Percentiles rank a stretch among this genome's conserved stretches.
Conservation (phyloP, 2,888 invertebrate species). For the Tridacna crocea region DNA sequence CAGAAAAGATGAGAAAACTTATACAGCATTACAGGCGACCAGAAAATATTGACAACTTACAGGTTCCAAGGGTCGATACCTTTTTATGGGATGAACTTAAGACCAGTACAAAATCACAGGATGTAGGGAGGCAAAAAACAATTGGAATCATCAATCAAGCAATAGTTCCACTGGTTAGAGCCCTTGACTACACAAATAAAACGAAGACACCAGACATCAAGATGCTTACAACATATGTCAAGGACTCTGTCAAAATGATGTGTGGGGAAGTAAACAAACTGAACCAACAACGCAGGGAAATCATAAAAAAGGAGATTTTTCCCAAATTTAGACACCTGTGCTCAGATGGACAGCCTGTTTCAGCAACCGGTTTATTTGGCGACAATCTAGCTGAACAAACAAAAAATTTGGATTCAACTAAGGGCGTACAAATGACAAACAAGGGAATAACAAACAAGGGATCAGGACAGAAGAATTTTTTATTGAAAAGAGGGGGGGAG, state of each 20-base stretch:
- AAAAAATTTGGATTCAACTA: neutral
- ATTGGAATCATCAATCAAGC: neutral
- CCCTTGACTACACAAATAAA: neutral
- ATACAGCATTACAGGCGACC: neutral
- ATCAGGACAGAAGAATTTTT: neutral
- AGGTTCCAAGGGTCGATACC: neutral
- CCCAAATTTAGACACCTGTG: neutral
- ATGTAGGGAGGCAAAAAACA: neutral
- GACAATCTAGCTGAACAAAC: neutral
- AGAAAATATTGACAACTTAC: neutral
- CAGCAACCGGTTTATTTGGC: constrained; percentile 5
- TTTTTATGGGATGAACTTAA: constrained; percentile 1
- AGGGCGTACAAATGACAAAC: neutral
- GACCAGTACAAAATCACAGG: neutral
- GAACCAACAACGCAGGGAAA: neutral
- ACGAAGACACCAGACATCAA: neutral
- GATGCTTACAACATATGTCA: neutral
- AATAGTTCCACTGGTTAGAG: neutral
- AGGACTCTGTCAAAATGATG: neutral
- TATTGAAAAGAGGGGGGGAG: neutral
- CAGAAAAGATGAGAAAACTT: neutral
- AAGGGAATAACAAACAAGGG: neutral
- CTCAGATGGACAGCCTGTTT: neutral
- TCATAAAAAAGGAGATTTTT: neutral
- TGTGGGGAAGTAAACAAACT: neutral